Base-by-base conservation (phyloP, 2,797 vertebrate species). In the Ceryle rudis region DNA sequence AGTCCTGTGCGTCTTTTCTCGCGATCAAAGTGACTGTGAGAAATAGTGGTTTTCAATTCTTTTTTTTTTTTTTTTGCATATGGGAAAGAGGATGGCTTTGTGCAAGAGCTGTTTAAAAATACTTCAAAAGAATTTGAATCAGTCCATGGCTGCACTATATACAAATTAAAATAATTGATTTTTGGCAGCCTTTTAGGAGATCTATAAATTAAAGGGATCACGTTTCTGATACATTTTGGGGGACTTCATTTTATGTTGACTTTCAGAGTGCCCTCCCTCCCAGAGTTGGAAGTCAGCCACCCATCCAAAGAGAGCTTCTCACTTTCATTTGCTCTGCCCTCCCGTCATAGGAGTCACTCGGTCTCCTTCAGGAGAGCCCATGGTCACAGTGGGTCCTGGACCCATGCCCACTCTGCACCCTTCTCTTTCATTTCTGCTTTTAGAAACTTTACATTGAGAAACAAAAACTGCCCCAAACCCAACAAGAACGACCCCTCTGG, bases 131-230 rank as follows among this genome's bases (percentile, higher is more conserved):
- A 95, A 90, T 86, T 96, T 95, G 93, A 94, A 96, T 96, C 93
- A 96, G 96, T 91, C 57, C 72, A 84, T 82, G 85, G 69, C 89
- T 93, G 89, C 65, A 73, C 95, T 93, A 94, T 88, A 97, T 86
- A 97, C 97, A 97, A 97, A 97, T 97, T 97, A 96, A 96, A 97
- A 96, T 95, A 97, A 97, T 95, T 96, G 95, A 95, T 89, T 97
- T 96, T 96, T 97, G 97, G 95, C 95, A 96, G 94, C 60, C 86
- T 96, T 96, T 93, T 92, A 94, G 87, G 91, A 96, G 74, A 94
- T 94, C 92, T 95, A 96, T 96, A 97, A 97, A 97, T 97, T 96
- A 95, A 96, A 94, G 31, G 82, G 90, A 96, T 94, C 92, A 52
- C 16, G 5, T 96, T 97, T 96, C 96, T 94, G 95, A 97, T 96